phyloP scores from a whole-genome alignment of 2,888 invertebrate genomes.

The Diadegma fenestrale region DNA sequence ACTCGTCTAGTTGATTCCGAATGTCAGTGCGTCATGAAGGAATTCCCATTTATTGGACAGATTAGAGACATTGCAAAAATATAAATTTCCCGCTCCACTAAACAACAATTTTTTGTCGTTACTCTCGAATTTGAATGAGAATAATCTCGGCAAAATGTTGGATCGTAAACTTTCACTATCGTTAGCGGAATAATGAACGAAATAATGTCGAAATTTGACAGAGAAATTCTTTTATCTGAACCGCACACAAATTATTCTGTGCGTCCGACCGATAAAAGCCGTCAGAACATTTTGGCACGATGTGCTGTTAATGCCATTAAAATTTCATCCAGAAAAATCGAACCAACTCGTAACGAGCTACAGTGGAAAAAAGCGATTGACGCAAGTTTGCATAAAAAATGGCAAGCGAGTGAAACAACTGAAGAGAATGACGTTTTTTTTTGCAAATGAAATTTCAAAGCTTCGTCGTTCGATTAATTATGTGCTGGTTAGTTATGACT shows the following conservation, averaged over 20 bases:
- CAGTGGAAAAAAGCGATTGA: background rate
- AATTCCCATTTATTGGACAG: constrained; percentile 8
- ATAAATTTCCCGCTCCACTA: background rate
- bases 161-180: background rate
- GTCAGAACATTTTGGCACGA: constrained; percentile 1
- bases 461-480: constrained; percentile 2
- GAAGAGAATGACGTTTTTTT: constrained; percentile 5
- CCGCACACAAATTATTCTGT: background rate
- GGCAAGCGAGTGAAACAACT: constrained; percentile 13
- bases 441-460: background rate
- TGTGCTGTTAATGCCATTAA: constrained; percentile 11
- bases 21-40: constrained; percentile 23
- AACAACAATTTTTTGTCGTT: background rate
- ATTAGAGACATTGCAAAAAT: background rate
- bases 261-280: background rate
- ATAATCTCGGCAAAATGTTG: background rate
- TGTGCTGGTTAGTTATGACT: background rate
- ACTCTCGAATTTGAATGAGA: background rate
- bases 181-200: background rate
- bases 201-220: background rate
- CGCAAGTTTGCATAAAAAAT: constrained; percentile 3
- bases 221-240: background rate
- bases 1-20: background rate
- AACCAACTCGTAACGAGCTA: background rate
- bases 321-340: background rate